These are phyloP conservation scores for Apotomis turbidana DNA, from an alignment of 2,888 invertebrate species.

Conservation along the genomic window DNA sequence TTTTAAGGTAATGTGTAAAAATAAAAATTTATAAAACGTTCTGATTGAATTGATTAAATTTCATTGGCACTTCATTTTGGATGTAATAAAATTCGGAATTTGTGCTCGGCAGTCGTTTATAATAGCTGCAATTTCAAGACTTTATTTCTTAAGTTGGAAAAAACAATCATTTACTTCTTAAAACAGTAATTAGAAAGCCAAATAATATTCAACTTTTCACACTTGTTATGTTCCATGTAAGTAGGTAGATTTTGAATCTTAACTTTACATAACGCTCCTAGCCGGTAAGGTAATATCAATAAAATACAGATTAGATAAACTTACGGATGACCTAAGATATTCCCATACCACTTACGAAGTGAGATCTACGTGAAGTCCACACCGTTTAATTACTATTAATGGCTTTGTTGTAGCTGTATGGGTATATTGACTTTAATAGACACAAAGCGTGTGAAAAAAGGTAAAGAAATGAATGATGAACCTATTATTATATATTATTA, in stretches of 20 bases:
- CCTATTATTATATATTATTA: no score
- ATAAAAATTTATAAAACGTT: slow-evolving; percentile 27
- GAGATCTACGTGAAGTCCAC: slow-evolving; percentile 5
- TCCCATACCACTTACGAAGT: slow-evolving; percentile 2
- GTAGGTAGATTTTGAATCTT: no score
- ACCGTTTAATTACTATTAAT: slow-evolving; percentile 1
- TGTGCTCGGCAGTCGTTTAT: background rate
- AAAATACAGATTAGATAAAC: slow-evolving; percentile 19
- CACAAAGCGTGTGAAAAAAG: background rate
- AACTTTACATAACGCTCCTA: background rate
- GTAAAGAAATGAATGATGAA: background rate
- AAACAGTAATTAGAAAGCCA: background rate
- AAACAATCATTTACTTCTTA: background rate
- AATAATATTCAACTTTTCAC: background rate
- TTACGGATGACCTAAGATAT: slow-evolving; percentile 15
- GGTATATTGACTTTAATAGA: background rate
- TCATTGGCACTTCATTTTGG: background rate
- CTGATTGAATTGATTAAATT: slow-evolving; percentile 26
- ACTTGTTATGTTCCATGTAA: background rate
- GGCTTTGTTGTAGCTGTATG: background rate
- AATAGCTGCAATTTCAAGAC: background rate
- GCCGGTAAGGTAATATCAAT: background rate
- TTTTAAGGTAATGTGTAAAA: slow-evolving; percentile 35
- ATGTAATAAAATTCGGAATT: slow-evolving; percentile 17
- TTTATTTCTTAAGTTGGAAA: background rate